Conservation (phyloP, 2,888 invertebrate genomes). For the Pterostichus madidus region DNA sequence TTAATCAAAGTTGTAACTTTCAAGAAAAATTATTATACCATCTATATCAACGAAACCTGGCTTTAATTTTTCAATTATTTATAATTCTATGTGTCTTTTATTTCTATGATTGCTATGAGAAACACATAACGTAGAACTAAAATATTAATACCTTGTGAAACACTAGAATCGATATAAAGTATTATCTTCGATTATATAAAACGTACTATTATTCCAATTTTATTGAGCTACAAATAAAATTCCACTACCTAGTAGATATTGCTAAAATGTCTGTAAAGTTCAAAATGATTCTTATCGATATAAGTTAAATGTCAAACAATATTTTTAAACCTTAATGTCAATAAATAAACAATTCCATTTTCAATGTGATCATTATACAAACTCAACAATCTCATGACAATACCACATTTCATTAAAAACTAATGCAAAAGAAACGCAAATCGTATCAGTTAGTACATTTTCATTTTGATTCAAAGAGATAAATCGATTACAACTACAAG, state of each 20-base stretch:
- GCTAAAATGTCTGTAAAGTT: not conserved
- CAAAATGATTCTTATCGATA: conserved; percentile 28
- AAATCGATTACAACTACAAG: conserved; percentile 48
- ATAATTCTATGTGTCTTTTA: conserved; percentile 16
- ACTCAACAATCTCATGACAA: not conserved
- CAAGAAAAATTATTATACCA: too few species aligned
- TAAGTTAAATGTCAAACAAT: conserved; percentile 19
- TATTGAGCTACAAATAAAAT: conserved; percentile 40
- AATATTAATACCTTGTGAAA: conserved; percentile 8
- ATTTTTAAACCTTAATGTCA: conserved; percentile 23
- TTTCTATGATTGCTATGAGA: conserved; percentile 2
- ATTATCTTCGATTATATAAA: conserved; percentile 24
- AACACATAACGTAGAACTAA: not conserved
- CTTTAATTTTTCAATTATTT: not conserved
- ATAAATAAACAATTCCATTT: conserved; percentile 27
- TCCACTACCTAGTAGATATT: not conserved
- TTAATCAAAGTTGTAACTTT: too few species aligned
- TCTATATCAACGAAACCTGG: not conserved
- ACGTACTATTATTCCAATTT: conserved; percentile 8
- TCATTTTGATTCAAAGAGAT: conserved; percentile 34
- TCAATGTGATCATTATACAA: not conserved
- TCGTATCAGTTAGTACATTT: conserved; percentile 17
- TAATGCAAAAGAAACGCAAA: conserved; percentile 25
- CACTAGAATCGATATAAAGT: conserved; percentile 32
- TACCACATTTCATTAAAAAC: conserved; percentile 30